Evolutionary conservation across 2,797 vertebrate genomes (phyloP).

Genomic region (Dendrocincla fuliginosa): DNA sequence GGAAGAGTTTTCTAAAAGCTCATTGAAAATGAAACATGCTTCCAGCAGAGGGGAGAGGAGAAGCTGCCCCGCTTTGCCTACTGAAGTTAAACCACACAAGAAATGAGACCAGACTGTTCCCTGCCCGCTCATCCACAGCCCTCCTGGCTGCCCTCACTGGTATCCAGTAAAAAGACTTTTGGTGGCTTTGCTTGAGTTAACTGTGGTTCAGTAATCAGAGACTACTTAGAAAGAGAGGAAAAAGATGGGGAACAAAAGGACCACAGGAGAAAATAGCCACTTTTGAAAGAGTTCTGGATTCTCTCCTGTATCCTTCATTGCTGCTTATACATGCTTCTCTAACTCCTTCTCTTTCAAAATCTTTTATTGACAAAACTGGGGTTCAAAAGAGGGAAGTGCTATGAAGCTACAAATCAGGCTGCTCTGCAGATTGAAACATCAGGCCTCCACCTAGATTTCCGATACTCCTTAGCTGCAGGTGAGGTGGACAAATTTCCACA

Average conservation of each 20-base stretch:
- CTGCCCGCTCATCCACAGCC: neutral
- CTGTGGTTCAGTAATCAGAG: neutral
- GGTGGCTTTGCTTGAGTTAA: neutral
- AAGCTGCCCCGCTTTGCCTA: neutral
- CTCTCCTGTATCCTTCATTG: neutral
- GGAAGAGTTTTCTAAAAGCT: neutral
- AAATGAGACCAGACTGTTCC: neutral
- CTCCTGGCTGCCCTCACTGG: neutral
- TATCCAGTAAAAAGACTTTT: neutral
- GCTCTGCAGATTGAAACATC: neutral
- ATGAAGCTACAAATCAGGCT: neutral
- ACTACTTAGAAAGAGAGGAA: neutral
- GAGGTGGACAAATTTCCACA: fast-evolving
- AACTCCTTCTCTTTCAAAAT: neutral
- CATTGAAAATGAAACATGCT: neutral
- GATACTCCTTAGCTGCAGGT: neutral
- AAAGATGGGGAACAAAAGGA: neutral
- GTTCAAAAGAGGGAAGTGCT: neutral
- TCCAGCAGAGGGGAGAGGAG: neutral
- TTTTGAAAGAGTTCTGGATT: neutral
- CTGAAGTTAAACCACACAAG: neutral
- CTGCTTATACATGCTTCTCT: fast-evolving
- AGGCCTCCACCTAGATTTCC: neutral
- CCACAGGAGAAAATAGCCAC: neutral
- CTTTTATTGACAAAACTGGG: neutral